Evolutionary conservation across 2,797 vertebrate genomes (phyloP), one percentile per base, ranked within the genome.

Genomic region (Sebastiscus albofasciatus): DNA sequence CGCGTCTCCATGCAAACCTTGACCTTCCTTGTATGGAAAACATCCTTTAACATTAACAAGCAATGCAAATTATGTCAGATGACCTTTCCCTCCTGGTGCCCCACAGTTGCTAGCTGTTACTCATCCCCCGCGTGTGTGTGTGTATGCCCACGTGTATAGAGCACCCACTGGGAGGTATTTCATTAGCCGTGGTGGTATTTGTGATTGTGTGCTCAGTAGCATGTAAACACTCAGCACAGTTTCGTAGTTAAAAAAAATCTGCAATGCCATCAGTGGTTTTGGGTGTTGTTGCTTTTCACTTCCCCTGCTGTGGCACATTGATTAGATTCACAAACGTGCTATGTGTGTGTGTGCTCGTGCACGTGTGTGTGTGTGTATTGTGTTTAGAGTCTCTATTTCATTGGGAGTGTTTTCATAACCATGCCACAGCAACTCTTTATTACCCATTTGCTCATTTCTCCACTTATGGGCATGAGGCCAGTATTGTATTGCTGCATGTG

Each of bases 21-120:
- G 89, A 90, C 88, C 90, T 93, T 89, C 79, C 81, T 65, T 73
- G 64, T 82, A 80, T 83, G 85, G 84, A 90, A 94, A 94, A 85
- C 52, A 54, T 79, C 73, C 81, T 91, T 90, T 85, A 92, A 89
- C 81, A 87, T 88, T 72, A 89, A 79, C 82, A 85, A 88, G 75
- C 49, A 54, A 92, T 91, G 88, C 87, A 92, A 90, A 93, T 94
- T 52, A 90, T 87, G 72, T 89, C 83, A 87, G 82, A 75, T 90
- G 90, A 93, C 91, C 89, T 92, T 94, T 93, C 59, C 65, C 74
- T 84, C 55, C 24, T 34, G 36, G 77, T 85, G 82, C 33, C 79
- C 79, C 85, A 89, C 80, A 74, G 89, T 88, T 86, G 77, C 60
- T 76, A 60, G 77, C 84, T 87, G 81, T 84, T 89, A 77, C 79